phyloP scores from a whole-genome alignment of 2,113 vertebrate genomes.

The Saguinus imperator region DNA sequence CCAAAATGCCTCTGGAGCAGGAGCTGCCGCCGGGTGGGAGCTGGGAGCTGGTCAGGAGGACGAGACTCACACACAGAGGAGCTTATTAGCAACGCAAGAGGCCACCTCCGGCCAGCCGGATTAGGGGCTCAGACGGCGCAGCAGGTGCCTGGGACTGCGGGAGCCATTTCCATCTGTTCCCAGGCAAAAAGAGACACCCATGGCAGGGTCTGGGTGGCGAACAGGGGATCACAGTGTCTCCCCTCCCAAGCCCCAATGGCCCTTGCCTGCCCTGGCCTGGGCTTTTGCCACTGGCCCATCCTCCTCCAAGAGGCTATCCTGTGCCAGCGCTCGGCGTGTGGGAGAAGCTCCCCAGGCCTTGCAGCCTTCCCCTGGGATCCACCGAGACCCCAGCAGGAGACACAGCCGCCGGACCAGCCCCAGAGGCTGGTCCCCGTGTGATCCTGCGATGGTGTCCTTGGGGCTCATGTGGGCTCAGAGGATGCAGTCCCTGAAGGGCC shows the following conservation, averaged over 20 bases:
- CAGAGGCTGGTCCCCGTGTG: not conserved
- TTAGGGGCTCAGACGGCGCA: rapidly evolving
- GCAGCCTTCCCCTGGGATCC: not conserved
- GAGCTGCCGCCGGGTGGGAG: not conserved
- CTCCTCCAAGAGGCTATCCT: not conserved
- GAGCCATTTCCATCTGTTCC: rapidly evolving
- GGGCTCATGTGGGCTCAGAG: not conserved
- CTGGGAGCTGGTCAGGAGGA: not conserved
- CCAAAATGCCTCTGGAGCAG: too few species aligned
- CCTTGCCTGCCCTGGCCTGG: rapidly evolving
- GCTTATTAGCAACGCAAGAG: rapidly evolving
- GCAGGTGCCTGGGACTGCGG: not conserved
- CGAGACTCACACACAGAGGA: not conserved
- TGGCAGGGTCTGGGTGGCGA: rapidly evolving
- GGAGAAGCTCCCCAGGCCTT: not conserved
- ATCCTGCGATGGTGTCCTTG: rapidly evolving
- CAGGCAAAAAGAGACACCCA: rapidly evolving
- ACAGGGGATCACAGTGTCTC: rapidly evolving
- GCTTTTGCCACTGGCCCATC: not conserved
- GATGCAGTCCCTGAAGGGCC: rapidly evolving
- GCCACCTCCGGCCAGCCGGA: rapidly evolving
- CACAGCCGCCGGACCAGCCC: rapidly evolving
- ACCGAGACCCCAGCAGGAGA: too few species aligned
- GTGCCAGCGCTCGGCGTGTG: rapidly evolving
- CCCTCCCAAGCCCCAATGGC: not conserved